Evolutionary conservation across 2,888 invertebrate genomes (phyloP), one percentile per base, ranked within the genome.

Genomic region (Cryptus viduatorius): DNA sequence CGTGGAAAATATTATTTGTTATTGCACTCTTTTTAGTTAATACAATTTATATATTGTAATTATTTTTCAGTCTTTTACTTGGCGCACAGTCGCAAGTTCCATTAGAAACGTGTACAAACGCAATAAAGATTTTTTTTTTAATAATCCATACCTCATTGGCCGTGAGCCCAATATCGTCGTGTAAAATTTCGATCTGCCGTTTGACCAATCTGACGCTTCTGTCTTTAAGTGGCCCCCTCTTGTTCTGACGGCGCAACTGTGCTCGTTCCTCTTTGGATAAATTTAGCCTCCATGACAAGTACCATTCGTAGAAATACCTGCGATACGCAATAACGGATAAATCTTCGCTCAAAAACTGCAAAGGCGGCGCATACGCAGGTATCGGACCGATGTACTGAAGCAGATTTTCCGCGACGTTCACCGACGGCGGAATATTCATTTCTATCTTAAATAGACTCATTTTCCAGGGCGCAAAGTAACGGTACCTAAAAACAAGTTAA

Each of bases 101-200:
- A 24, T 24, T 24, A 24, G 24, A 24, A 24, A 24, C 24, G 24
- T 3, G 24, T 24, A 24, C 2, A 24, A 24, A 24, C 24, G 24
- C 3, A 24, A 24, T 24, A 1, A 24, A 24, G 24, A 24, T 24
- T 24, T 24, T 24, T 24, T 24, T 24, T 24, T 24, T 3, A 3
- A 24, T 24, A 53, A 48, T 56, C 72, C 68, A 86, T 86, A 90
- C 91, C 85, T 93, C 93, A 10, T 94, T 94, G 19, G 91, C 90
- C 4, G 95, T 91, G 86, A 96, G 95, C 59, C 95, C 95, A 0
- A 97, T 93, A 3, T 95, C 94, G 64, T 94, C 93, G 84, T 95
- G 92, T 1, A 96, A 95, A 82, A 96, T 88, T 46, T 95, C 90
- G 16, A 96, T 92, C 75, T 95, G 94, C 90, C 95, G 94, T 89